Base-by-base conservation (phyloP, 2,888 invertebrate species). In the Sesia apiformis region DNA sequence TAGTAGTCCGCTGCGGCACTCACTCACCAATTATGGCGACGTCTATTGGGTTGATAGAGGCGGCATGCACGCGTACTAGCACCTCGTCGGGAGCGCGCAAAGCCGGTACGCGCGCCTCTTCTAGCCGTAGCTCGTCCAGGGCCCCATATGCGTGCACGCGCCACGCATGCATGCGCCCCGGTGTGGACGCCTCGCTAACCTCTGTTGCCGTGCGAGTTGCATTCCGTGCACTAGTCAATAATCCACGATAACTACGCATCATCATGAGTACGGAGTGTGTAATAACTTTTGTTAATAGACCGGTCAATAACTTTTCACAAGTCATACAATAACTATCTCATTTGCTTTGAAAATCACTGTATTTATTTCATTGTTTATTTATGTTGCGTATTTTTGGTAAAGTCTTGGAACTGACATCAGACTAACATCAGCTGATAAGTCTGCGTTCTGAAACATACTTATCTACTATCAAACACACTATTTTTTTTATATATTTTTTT, bases 21-120 rank as follows among this genome's bases (percentile, higher is more conserved):
- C 46, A 52, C 65, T 71, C 87, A 95, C 95, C 91, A 65, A 94
- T 88, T 96, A 98, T 97, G 57, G 92, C 92, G 4, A 94, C 81
- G 85, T 99, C 98, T 56, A 98, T 93, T 0, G 98, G 97, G 89
- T 99, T 99, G 23, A 99, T 90, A 53, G 97, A 95, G n/a, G 97
- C 91, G 42, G 97, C 94, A 67, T 92, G 89, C 42, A 98, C 94
- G 79, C 94, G 92, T 55, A 99, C 92, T 4, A 98, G 86, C 57
- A 98, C 88, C 61, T 98, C 94, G 62, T 91, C 87, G 0, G 97
- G 95, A 58, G 88, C 88, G 53, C 87, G 87, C 59, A 97, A 91
- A 52, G 92, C 70, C 3, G 97, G 97, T 60, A 93, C 86, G 64
- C 93, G 91, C 7, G 92, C 89, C 52, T 85, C 84, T 49, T 91